phyloP scores from a whole-genome alignment of 2,113 vertebrate species.

The Typhlomys cinereus region DNA sequence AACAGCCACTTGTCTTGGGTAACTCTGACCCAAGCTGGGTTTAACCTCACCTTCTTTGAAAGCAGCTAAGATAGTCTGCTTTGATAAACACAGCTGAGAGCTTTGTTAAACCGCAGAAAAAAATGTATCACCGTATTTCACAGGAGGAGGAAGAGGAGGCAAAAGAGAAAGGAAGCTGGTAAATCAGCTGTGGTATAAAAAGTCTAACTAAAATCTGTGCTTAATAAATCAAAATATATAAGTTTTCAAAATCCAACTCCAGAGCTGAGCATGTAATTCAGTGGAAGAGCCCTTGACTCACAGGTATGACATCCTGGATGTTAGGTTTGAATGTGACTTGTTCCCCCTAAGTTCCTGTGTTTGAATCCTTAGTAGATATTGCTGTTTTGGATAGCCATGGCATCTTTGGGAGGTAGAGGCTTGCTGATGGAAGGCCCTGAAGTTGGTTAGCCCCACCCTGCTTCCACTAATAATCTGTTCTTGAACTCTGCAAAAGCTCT shows the following conservation, averaged over 20 bases:
- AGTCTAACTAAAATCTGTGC: not conserved
- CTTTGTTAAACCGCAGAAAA: constrained; percentile 52
- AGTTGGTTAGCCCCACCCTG: no score
- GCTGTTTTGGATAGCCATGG: no score
- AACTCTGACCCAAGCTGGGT: constrained; percentile 30
- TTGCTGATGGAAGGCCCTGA: no score
- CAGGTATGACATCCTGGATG: not conserved
- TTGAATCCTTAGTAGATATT: no score
- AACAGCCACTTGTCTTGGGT: not conserved
- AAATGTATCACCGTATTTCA: constrained; percentile 21
- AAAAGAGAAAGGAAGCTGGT: not conserved
- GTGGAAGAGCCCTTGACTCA: not conserved
- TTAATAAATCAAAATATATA: constrained; percentile 22
- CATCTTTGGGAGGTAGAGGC: no score
- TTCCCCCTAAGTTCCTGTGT: no score
- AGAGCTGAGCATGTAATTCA: not conserved
- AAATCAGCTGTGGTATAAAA: constrained; percentile 24
- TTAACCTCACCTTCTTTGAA: constrained; percentile 42
- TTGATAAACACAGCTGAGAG: constrained; percentile 50
- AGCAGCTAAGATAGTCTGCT: constrained; percentile 28
- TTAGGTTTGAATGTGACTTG: no score
- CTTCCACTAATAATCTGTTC: no score
- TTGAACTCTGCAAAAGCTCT: no score
- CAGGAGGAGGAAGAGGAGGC: not conserved
- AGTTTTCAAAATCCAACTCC: not conserved